phyloP scores from a whole-genome alignment of 2,113 vertebrate species.

The Callionymus lyra region DNA sequence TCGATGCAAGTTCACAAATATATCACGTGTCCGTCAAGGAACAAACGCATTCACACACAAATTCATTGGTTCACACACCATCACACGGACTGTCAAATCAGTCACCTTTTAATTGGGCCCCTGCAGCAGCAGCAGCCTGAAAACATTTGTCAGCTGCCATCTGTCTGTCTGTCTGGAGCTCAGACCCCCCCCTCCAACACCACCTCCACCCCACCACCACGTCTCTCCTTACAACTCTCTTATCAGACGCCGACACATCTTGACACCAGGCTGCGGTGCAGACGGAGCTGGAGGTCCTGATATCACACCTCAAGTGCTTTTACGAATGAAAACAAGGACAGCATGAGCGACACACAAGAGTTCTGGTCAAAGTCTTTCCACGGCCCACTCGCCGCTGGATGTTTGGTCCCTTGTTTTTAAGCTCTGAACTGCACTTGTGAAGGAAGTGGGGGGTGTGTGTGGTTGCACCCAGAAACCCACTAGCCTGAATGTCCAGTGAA shows the following conservation, averaged over 20 bases:
- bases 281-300: conserved; percentile 9
- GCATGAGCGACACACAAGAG: conserved; percentile 1
- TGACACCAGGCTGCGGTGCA: conserved; percentile 19
- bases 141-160: conserved; percentile 71
- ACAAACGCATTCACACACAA: conserved; percentile 6
- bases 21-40: conserved; percentile 8
- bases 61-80: conserved; percentile 21
- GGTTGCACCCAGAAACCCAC: conserved; percentile 6
- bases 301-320: conserved; percentile 42
- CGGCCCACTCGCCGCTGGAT: conserved; percentile 2
- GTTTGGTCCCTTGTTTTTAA: conserved; percentile 29
- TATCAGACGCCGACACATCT: conserved; percentile 59
- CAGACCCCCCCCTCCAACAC: conserved; percentile 5
- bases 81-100: conserved; percentile 45
- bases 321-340: conserved; percentile 31
- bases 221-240: conserved; percentile 39
- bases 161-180: conserved; percentile 56
- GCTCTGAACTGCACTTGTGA: conserved; percentile 4
- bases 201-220: neutral
- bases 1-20: conserved; percentile 39
- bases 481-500: conserved; percentile 15
- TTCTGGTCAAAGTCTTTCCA: conserved; percentile 18
- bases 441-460: no score
- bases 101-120: conserved; percentile 59
- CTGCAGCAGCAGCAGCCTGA: conserved; percentile 28